Conservation (phyloP, 2,113 vertebrate genomes). For the Ibidorhyncha struthersii region DNA sequence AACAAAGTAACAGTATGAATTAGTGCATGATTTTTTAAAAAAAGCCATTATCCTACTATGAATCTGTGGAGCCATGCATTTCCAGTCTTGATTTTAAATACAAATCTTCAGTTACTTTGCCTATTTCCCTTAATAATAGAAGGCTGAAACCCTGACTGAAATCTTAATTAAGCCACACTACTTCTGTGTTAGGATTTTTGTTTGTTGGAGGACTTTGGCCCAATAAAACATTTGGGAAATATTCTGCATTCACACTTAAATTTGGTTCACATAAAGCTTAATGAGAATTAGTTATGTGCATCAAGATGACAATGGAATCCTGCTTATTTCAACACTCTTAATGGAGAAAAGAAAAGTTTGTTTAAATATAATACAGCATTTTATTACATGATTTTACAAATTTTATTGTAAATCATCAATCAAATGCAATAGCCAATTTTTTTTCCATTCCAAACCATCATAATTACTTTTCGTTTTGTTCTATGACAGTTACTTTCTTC, state of each 20-base stretch:
- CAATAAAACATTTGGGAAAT: not conserved
- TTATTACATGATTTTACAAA: slow-evolving; percentile 60
- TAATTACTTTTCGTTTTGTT: not conserved
- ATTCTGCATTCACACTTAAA: not conserved
- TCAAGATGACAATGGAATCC: not conserved
- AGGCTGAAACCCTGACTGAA: not conserved
- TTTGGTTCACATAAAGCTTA: not conserved
- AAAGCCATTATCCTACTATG: not conserved
- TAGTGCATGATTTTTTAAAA: not conserved
- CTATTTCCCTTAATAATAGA: not conserved
- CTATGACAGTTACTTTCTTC: not conserved
- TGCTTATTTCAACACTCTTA: not conserved
- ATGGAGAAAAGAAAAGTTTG: slow-evolving; percentile 7
- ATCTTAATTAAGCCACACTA: not conserved
- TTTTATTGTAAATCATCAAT: slow-evolving; percentile 58
- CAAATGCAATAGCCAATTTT: slow-evolving; percentile 36
- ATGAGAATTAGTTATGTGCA: not conserved
- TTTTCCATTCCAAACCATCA: slow-evolving; percentile 36
- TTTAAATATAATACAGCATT: slow-evolving; percentile 49
- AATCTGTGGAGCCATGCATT: not conserved
- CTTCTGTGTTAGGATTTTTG: not conserved
- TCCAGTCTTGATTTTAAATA: not conserved
- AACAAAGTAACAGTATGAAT: not conserved
- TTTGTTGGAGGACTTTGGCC: not conserved
- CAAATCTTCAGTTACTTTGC: not conserved